These are phyloP conservation scores for Peromyscus attwateri DNA, from an alignment of 2,797 vertebrate species.

Conservation along the genomic window DNA sequence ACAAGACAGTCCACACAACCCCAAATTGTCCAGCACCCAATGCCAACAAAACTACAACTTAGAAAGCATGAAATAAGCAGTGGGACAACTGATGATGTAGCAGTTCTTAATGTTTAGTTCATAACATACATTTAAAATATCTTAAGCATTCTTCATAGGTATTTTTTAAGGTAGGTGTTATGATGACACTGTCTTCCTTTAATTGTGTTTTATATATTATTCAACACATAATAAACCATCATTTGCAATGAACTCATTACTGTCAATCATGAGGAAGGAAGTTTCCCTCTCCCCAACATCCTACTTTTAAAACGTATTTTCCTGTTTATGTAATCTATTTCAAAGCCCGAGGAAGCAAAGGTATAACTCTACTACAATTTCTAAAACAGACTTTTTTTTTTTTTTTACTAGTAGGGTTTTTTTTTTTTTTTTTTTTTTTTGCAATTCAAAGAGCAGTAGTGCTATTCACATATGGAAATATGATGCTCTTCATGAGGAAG, in stretches of 20 bases:
- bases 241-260: background rate
- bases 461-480: conserved; percentile 33
- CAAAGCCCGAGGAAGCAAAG: conserved; percentile 36
- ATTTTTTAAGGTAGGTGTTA: background rate
- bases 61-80: background rate
- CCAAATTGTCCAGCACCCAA: background rate
- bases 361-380: background rate
- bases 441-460: background rate
- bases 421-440: background rate
- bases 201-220: background rate
- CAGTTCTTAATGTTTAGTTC: background rate
- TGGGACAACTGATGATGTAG: background rate
- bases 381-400: conserved; percentile 13
- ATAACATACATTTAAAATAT: background rate
- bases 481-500: background rate
- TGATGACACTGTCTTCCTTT: background rate
- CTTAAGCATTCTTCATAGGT: background rate
- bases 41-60: background rate
- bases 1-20: background rate
- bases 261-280: background rate
- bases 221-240: background rate
- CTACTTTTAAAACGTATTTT: background rate
- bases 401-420: background rate
- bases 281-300: background rate
- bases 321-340: background rate